phyloP scores from a whole-genome alignment of 2,113 vertebrate species.

The Sander vitreus region DNA sequence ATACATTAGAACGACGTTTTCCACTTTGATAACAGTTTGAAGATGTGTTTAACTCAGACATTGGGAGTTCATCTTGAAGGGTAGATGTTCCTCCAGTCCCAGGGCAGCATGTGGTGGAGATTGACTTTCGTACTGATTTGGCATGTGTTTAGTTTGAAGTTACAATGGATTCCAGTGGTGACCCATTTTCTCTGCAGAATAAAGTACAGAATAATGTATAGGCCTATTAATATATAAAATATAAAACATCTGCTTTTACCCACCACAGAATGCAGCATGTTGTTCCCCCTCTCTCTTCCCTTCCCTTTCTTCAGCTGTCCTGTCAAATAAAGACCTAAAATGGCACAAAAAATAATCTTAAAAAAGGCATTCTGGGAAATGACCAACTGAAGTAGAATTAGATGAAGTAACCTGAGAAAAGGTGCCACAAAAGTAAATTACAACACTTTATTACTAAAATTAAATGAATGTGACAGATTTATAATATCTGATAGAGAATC shows the following conservation, averaged over 20 bases:
- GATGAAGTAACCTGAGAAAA: accelerated
- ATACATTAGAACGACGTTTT: not conserved
- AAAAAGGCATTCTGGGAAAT: slow-evolving; percentile 38
- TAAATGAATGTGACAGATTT: not conserved
- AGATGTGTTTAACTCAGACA: not conserved
- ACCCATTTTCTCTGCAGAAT: not conserved
- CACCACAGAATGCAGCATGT: not conserved
- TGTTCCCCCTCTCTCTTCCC: no score
- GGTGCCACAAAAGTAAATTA: not conserved
- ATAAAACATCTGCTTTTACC: not conserved
- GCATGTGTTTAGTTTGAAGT: not conserved
- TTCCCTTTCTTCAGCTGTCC: no score
- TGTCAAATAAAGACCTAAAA: no score
- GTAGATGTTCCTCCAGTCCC: not conserved
- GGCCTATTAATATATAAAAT: no score
- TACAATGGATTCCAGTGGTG: not conserved
- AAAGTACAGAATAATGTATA: no score
- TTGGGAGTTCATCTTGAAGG: not conserved
- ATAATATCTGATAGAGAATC: slow-evolving; percentile 5
- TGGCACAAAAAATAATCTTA: no score
- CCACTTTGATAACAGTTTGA: not conserved
- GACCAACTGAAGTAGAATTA: not conserved
- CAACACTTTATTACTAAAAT: not conserved
- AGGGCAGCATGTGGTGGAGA: not conserved
- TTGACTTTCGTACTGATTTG: not conserved